Conservation (phyloP, 92 coral and sea anemone genomes). For the Palythoa caribaeorum region DNA sequence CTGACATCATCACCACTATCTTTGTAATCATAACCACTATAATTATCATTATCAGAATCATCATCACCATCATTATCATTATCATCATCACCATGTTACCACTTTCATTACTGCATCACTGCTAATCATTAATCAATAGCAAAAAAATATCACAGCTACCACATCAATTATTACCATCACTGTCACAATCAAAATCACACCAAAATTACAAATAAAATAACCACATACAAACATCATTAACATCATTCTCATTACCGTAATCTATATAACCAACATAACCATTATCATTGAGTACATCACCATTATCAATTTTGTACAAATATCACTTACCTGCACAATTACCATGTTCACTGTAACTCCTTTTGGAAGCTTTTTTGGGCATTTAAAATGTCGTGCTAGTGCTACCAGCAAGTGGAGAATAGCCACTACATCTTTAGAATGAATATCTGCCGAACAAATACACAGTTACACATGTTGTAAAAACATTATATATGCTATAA, state of each 20-base stretch:
- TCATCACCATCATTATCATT: neutral
- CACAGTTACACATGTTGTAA: neutral
- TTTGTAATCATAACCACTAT: too few species aligned
- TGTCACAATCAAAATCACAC: neutral
- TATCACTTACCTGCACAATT: slow-evolving; percentile 76
- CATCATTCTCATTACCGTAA: neutral
- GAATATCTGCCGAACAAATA: slow-evolving; percentile 69
- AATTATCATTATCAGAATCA: too few species aligned
- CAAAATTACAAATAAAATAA: neutral
- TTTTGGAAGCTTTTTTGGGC: slow-evolving; percentile 82
- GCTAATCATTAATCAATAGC: neutral
- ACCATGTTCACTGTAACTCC: slow-evolving; percentile 88
- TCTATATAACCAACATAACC: neutral
- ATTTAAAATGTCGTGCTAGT: slow-evolving; percentile 87
- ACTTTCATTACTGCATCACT: neutral
- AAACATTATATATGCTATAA: neutral
- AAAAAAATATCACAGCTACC: neutral
- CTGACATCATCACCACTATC: too few species aligned
- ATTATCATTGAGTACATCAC: neutral
- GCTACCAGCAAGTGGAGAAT: slow-evolving; percentile 95
- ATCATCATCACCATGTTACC: neutral
- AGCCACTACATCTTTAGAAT: slow-evolving; percentile 89
- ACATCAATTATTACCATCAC: neutral
- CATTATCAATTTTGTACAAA: neutral
- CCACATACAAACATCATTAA: neutral